Evolutionary conservation across 2,113 vertebrate genomes (phyloP).

Genomic region (Tursiops truncatus): DNA sequence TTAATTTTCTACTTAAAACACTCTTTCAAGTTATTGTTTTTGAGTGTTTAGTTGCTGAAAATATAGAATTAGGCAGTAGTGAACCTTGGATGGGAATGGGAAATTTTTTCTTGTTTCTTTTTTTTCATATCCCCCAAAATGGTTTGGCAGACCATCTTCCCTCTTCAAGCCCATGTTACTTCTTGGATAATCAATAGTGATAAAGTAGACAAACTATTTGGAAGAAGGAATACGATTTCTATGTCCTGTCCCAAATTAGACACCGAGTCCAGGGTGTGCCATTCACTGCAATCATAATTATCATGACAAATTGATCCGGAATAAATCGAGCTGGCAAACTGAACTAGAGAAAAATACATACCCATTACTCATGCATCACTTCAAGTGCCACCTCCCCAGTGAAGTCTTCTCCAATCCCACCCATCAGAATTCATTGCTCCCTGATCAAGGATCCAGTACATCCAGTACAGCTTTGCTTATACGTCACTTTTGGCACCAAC

Average conservation of each 20-base stretch:
- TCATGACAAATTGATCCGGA: conserved; percentile 35
- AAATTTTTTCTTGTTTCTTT: neutral
- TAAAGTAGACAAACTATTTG: neutral
- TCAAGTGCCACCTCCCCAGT: neutral
- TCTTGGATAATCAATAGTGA: neutral
- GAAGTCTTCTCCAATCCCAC: neutral
- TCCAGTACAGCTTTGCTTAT: neutral
- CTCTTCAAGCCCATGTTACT: neutral
- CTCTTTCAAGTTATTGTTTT: neutral
- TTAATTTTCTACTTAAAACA: neutral
- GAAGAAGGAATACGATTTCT: neutral
- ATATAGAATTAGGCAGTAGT: neutral
- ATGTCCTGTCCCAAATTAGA: neutral
- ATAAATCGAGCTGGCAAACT: conserved; percentile 6
- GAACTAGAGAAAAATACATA: conserved; percentile 34
- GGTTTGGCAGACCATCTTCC: neutral
- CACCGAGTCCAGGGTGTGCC: neutral
- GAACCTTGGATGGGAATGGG: neutral
- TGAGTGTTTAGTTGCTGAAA: neutral
- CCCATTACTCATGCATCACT: neutral
- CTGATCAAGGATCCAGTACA: neutral
- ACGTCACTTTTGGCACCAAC: neutral
- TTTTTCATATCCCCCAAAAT: neutral
- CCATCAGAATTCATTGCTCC: neutral
- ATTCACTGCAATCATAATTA: neutral